phyloP scores from a whole-genome alignment of 2,113 vertebrate species.

The Lophochroa leadbeateri region DNA sequence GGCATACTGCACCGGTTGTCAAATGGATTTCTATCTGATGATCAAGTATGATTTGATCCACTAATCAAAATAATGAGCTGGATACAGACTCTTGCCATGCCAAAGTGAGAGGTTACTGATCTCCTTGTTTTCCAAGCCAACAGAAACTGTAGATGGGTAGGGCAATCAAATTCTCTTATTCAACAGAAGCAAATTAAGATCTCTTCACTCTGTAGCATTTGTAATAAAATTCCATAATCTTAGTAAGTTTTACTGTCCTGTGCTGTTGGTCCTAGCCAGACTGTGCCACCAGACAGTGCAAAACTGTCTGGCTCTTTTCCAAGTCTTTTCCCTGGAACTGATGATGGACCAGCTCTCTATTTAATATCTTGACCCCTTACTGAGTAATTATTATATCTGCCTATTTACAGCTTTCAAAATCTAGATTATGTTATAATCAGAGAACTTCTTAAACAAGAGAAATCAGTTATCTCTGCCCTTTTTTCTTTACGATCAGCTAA shows the following conservation, averaged over 20 bases:
- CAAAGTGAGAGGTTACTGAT: not conserved
- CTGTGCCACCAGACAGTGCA: not conserved
- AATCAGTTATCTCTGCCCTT: not conserved
- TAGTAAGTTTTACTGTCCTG: not conserved
- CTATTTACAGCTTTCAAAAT: not conserved
- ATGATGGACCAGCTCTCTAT: not conserved
- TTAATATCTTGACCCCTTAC: not conserved
- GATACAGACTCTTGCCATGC: not conserved
- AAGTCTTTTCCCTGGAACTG: not conserved
- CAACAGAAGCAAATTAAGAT: not conserved
- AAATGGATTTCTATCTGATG: not conserved
- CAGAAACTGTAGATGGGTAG: not conserved
- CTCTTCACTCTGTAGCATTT: not conserved
- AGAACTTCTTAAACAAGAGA: not conserved
- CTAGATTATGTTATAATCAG: not conserved
- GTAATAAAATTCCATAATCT: not conserved
- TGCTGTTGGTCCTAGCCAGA: not conserved
- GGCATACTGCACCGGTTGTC: not conserved
- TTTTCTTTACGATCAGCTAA: not conserved
- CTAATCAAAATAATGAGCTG: not conserved
- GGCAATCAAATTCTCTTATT: not conserved
- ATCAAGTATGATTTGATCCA: not conserved
- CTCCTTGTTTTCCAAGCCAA: not conserved
- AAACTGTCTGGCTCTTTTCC: not conserved
- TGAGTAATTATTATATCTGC: not conserved